These are phyloP conservation scores for Orthonyx spaldingii DNA, from an alignment of 2,113 vertebrate species.

Conservation along the genomic window DNA sequence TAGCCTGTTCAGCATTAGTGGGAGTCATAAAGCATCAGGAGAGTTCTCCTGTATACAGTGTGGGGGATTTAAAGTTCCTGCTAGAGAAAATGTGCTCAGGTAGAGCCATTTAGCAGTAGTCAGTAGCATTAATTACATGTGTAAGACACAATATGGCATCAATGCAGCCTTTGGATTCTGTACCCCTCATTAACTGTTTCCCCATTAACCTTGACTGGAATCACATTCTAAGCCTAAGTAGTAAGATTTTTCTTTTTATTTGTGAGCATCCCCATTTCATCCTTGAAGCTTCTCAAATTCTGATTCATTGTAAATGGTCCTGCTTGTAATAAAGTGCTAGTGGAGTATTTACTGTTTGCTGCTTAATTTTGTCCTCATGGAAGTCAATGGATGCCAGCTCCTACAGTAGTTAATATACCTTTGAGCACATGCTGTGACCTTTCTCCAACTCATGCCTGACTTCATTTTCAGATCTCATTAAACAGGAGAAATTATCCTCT, in stretches of 20 bases:
- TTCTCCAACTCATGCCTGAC: conserved; percentile 79
- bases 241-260: conserved; percentile 68
- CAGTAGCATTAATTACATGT: conserved; percentile 75
- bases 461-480: conserved; percentile 83
- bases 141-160: conserved; percentile 71
- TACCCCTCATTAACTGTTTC: conserved; percentile 76
- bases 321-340: conserved; percentile 72
- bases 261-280: conserved; percentile 74
- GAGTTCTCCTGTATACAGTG: conserved; percentile 24
- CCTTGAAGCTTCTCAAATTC: conserved; percentile 70
- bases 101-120: conserved; percentile 67
- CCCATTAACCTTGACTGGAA: conserved; percentile 78
- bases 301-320: conserved; percentile 78
- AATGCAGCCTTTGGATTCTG: conserved; percentile 71
- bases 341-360: conserved; percentile 78
- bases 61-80: conserved; percentile 68
- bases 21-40: conserved; percentile 60
- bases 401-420: conserved; percentile 76
- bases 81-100: conserved; percentile 63
- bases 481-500: conserved; percentile 77
- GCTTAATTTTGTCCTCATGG: conserved; percentile 76
- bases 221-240: conserved; percentile 60
- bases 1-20: conserved; percentile 54
- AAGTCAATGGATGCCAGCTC: conserved; percentile 66
- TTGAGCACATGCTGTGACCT: conserved; percentile 77